Evolutionary conservation across 2,113 vertebrate species (phyloP).

Genomic region (Anolis sagrei): DNA sequence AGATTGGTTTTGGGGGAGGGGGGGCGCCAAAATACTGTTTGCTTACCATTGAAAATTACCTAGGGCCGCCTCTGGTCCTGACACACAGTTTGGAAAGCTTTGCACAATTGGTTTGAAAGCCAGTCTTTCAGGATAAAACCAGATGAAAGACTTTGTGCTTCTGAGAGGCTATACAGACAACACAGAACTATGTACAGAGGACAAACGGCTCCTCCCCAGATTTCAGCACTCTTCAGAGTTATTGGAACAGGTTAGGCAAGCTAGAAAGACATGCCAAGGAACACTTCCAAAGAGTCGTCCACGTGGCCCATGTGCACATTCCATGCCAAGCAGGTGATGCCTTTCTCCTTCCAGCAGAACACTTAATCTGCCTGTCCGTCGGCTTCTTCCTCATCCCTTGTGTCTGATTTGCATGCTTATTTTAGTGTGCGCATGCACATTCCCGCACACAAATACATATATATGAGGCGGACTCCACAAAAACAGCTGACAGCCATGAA

Average conservation of each 20-base stretch:
- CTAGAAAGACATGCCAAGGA: not conserved
- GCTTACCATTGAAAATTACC: no score
- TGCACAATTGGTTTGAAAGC: no score
- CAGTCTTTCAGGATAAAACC: no score
- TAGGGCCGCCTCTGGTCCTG: no score
- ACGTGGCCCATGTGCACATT: not conserved
- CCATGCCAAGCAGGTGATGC: not conserved
- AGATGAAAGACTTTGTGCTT: not conserved
- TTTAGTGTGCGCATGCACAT: no score
- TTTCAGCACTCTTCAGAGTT: no score
- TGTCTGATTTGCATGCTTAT: not conserved
- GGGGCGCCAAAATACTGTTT: no score
- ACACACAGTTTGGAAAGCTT: no score
- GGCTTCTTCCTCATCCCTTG: not conserved
- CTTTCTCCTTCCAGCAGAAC: not conserved
- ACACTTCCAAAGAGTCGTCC: not conserved
- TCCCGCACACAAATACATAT: no score
- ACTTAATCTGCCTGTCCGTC: not conserved
- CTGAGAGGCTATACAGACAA: not conserved
- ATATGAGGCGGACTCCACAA: not conserved
- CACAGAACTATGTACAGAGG: not conserved
- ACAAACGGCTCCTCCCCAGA: not conserved
- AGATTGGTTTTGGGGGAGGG: no score
- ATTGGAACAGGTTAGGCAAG: not conserved
- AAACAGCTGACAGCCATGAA: not conserved